These are phyloP conservation scores for Eucera pruinosa DNA, from an alignment of 2,888 invertebrate species.

Conservation along the genomic window DNA sequence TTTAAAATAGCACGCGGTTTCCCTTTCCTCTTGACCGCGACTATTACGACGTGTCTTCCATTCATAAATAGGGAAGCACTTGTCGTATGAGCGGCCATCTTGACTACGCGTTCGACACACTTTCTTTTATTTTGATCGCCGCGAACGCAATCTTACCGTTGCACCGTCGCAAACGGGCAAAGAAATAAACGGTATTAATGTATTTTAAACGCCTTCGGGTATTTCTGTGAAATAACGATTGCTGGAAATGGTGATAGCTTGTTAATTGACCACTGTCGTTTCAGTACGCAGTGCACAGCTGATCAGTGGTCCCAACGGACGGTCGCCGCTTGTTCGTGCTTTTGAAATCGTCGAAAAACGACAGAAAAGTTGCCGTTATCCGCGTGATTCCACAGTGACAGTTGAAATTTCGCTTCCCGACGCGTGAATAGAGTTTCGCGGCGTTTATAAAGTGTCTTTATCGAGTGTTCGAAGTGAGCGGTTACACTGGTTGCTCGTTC, in stretches of 20 bases:
- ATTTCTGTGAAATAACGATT: neutral
- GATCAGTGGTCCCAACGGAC: conserved; percentile 78
- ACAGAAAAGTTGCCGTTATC: conserved; percentile 36
- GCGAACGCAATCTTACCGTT: neutral
- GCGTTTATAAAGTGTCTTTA: conserved; percentile 23
- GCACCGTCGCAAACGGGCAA: neutral
- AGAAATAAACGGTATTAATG: neutral
- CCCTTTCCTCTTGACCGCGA: conserved; percentile 42
- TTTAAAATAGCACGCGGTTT: conserved; percentile 71
- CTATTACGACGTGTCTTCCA: conserved; percentile 71
- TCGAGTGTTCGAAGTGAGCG: conserved; percentile 51
- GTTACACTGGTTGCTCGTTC: conserved; percentile 58
- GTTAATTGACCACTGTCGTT: conserved; percentile 49
- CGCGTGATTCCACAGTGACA: conserved; percentile 45
- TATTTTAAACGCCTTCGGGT: neutral
- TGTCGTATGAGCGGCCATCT: conserved; percentile 72
- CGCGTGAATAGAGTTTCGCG: conserved; percentile 18
- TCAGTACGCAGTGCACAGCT: conserved; percentile 79
- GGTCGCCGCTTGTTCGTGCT: conserved; percentile 70
- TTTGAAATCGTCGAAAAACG: conserved; percentile 40
- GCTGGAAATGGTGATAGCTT: conserved; percentile 7
- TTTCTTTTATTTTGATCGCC: conserved; percentile 30
- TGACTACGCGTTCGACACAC: conserved; percentile 69
- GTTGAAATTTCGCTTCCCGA: conserved; percentile 23
- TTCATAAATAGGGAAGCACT: conserved; percentile 79